phyloP scores from a whole-genome alignment of 2,113 vertebrate genomes.

The Myxocyprinus asiaticus region DNA sequence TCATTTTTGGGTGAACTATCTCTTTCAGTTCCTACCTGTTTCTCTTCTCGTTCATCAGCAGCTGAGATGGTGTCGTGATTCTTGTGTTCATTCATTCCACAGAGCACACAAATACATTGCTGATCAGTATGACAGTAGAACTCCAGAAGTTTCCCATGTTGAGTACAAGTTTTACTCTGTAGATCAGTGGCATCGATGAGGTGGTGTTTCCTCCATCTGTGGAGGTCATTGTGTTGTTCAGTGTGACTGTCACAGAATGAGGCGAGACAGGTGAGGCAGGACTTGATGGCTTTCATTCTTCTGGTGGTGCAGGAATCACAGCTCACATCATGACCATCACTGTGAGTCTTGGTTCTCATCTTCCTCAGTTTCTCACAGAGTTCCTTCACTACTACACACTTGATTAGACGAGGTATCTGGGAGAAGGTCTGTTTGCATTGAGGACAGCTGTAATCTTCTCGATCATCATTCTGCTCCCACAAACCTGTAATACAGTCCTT shows the following conservation, averaged over 20 bases:
- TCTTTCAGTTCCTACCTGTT: too few species aligned
- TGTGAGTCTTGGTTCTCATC: background rate
- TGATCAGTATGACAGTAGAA: background rate
- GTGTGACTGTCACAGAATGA: background rate
- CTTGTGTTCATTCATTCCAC: background rate
- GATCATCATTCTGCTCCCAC: background rate
- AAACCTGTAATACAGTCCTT: background rate
- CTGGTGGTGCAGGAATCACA: conserved; percentile 18
- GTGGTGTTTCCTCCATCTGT: too few species aligned
- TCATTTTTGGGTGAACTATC: too few species aligned
- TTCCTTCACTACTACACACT: background rate
- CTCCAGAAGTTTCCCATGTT: background rate
- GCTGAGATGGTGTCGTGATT: too few species aligned
- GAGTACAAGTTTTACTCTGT: background rate
- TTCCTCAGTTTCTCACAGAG: background rate
- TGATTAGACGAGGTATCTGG: background rate
- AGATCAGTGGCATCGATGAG: too few species aligned
- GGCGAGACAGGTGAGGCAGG: conserved; percentile 12
- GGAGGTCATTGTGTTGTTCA: background rate
- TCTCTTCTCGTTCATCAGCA: too few species aligned
- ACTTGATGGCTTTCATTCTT: background rate
- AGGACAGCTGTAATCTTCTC: too few species aligned
- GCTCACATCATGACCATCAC: background rate
- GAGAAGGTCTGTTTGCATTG: background rate
- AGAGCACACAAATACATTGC: background rate